These are phyloP conservation scores for Narcine bancroftii DNA, from an alignment of 2,113 vertebrate genomes.

Conservation along the genomic window DNA sequence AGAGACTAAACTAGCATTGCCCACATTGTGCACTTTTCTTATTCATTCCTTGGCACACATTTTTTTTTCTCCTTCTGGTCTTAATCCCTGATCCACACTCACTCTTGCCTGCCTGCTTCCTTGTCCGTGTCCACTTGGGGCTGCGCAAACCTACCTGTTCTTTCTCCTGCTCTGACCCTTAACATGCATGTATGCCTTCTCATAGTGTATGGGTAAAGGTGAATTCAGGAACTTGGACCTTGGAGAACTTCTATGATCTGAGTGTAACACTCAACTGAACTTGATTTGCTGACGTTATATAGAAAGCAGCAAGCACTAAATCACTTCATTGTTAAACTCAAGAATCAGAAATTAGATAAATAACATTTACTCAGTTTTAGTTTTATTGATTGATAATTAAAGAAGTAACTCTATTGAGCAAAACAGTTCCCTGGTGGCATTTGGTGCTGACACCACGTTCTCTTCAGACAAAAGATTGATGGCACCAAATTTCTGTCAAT, in stretches of 20 bases:
- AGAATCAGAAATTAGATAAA: background rate
- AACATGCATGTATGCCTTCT: too few species aligned
- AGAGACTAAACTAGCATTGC: too few species aligned
- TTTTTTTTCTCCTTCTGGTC: too few species aligned
- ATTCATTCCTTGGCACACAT: too few species aligned
- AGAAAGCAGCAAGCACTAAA: background rate
- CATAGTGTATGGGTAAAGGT: background rate
- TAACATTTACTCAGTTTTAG: background rate
- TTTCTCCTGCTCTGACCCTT: too few species aligned
- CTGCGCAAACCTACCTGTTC: too few species aligned
- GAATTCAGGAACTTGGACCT: background rate
- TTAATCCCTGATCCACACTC: too few species aligned
- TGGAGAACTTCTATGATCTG: background rate
- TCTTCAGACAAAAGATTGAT: background rate
- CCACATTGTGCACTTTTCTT: too few species aligned
- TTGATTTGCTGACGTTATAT: background rate
- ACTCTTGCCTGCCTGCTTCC: too few species aligned
- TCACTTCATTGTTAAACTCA: background rate
- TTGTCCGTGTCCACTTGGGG: too few species aligned
- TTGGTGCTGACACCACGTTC: background rate
- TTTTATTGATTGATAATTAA: too few species aligned
- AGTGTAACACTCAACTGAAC: background rate
- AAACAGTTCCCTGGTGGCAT: background rate
- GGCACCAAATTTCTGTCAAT: background rate
- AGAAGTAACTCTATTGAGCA: too few species aligned